Evolutionary conservation across 1,140 invertebrate genomes (phyloP).

Genomic region (Cardiocondyla obscurior): DNA sequence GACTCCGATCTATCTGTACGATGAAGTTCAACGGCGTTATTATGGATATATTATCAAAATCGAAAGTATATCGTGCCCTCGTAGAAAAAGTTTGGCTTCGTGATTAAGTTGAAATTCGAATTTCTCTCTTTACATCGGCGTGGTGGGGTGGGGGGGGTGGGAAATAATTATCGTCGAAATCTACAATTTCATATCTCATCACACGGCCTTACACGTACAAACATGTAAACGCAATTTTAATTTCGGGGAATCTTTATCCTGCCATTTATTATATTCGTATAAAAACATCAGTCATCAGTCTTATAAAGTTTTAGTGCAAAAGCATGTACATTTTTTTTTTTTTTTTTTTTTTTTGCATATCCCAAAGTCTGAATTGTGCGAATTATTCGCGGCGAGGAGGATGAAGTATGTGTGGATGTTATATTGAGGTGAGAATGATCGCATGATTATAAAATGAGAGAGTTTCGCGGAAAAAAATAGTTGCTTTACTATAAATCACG

Average conservation of each 20-base stretch:
- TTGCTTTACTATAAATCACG: conserved; percentile 26
- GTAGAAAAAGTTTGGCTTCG: conserved; percentile 59
- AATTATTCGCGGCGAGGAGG: conserved; percentile 19
- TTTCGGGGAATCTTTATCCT: conserved; percentile 44
- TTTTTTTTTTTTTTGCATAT: conserved; percentile 33
- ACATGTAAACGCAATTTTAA: conserved; percentile 48
- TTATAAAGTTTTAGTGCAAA: conserved; percentile 65
- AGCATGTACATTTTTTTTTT: conserved; percentile 47
- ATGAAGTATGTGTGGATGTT: conserved; percentile 31
- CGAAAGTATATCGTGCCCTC: background rate
- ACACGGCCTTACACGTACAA: conserved; percentile 44
- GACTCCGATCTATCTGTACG: conserved; percentile 31
- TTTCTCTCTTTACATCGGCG: background rate
- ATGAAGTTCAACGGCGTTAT: conserved; percentile 1
- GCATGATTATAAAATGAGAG: conserved; percentile 38
- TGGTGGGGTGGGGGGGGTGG: too few species aligned
- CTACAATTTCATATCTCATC: conserved; percentile 47
- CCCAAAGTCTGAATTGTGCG: conserved; percentile 39
- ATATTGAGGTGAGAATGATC: conserved; percentile 29
- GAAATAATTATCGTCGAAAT: background rate
- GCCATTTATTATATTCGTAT: conserved; percentile 59
- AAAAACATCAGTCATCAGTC: conserved; percentile 65
- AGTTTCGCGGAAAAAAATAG: conserved; percentile 38
- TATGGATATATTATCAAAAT: background rate
- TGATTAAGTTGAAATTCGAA: conserved; percentile 33